Evolutionary conservation across 2,113 vertebrate species (phyloP).

Genomic region (Trogon surrucura): DNA sequence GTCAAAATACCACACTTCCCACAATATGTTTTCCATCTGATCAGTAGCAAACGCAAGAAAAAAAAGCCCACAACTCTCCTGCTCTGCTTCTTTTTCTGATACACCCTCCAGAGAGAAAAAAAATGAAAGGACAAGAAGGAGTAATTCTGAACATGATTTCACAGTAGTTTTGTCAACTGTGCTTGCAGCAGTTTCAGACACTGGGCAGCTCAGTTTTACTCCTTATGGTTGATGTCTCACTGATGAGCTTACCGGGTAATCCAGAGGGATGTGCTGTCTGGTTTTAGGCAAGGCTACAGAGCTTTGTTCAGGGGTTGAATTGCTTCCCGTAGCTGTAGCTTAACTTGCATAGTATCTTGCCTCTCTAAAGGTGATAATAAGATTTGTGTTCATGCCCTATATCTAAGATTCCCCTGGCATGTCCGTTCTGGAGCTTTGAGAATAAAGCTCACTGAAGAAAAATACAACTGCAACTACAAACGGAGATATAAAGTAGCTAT

Average conservation of each 20-base stretch:
- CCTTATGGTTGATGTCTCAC: background rate
- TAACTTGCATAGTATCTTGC: background rate
- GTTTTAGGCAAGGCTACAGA: background rate
- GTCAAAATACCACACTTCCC: background rate
- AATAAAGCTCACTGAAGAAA: background rate
- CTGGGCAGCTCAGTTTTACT: background rate
- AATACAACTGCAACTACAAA: background rate
- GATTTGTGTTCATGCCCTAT: background rate
- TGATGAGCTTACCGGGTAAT: background rate
- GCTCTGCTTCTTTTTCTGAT: background rate
- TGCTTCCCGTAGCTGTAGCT: background rate
- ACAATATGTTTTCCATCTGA: slow-evolving; percentile 20
- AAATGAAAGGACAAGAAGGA: background rate
- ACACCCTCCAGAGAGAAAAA: background rate
- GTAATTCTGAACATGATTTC: slow-evolving; percentile 1
- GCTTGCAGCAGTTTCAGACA: background rate
- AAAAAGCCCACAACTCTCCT: background rate
- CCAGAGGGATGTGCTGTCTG: background rate
- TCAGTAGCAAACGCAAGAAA: background rate
- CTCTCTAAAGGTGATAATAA: background rate
- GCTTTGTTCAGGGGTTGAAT: background rate
- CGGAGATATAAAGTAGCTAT: background rate
- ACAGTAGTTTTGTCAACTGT: background rate
- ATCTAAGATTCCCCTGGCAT: background rate
- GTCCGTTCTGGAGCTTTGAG: background rate